phyloP scores from a whole-genome alignment of 2,797 vertebrate genomes.

The Serranus cabrilla region DNA sequence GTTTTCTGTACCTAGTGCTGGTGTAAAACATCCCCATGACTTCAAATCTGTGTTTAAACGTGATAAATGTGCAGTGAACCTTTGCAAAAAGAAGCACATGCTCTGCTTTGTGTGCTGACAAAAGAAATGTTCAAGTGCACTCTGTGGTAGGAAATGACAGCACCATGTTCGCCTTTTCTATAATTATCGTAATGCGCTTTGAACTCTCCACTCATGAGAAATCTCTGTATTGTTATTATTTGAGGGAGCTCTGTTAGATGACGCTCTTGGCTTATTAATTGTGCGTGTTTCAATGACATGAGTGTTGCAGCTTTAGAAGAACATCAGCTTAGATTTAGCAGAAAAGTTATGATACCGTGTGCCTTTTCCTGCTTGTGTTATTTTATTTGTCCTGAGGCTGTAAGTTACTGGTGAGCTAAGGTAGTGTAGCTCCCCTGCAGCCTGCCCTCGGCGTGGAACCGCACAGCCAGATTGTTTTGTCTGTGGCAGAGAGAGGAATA shows the following conservation, averaged over 20 bases:
- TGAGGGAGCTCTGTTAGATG: neutral
- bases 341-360: neutral
- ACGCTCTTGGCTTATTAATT: neutral
- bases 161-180: neutral
- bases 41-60: neutral
- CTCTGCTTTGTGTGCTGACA: neutral
- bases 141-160: neutral
- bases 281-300: neutral
- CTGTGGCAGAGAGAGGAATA: constrained; percentile 56
- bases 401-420: constrained; percentile 33
- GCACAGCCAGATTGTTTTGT: constrained; percentile 58
- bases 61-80: constrained; percentile 15
- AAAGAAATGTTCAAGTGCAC: neutral
- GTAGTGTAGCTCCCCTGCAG: constrained; percentile 47
- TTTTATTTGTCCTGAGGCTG: constrained; percentile 48
- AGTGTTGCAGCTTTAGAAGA: neutral
- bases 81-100: neutral
- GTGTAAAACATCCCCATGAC: constrained; percentile 2
- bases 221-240: neutral
- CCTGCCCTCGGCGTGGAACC: constrained; percentile 36
- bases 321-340: constrained; percentile 3
- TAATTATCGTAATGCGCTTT: neutral
- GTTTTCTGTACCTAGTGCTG: constrained; percentile 13
- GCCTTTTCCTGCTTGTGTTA: neutral
- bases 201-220: neutral